Evolutionary conservation across 2,888 invertebrate species (phyloP), one percentile per base, ranked within the genome.

Genomic region (Micoletzkya japonica): DNA sequence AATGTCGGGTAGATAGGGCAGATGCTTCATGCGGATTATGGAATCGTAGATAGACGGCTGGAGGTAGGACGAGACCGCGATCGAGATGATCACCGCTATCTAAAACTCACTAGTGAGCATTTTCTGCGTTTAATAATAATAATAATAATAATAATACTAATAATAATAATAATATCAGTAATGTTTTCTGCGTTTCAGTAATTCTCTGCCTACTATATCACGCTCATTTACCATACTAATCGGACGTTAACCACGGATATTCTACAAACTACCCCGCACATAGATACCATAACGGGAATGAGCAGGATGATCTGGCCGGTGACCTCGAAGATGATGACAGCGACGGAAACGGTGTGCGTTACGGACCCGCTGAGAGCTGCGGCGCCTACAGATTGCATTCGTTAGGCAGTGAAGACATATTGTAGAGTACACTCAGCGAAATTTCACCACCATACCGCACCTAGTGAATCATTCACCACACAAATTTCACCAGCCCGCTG

Each of bases 31-130:
- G 78, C 94, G 90, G 77, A 98, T 97, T 86, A 97, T 96, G 87
- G 94, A 95, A 89, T 98, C 97, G 88, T 97, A 98, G 86, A 96
- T 92, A 52, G 96, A 96, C 0, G 96, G 96, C 83, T 95, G 94
- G 17, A 98, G 89, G n/a, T 93, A 88, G 28, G 94, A 91, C 0
- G 95, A 94, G 24, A 95, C 91, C 0, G 95, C 96, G 87, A 97
- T 97, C 44, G 96, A 92, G 32, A 96, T 92, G 66, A 98, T 88
- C 1, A 97, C 96, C 0, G 96, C 93, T 78, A 96, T 93, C 90
- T 90, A 86, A 59, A 87, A 71, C 83, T 72, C 10, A 24, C 49
- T 64, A 64, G 60, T 72, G 32, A 7, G 32, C 20, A 63, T 52
- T 39, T 36, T 64, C 64, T 26, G 30, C 7, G 7, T 14, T 20